Conservation (phyloP, 2,888 invertebrate species). For the Zygogramma bicolorata region DNA sequence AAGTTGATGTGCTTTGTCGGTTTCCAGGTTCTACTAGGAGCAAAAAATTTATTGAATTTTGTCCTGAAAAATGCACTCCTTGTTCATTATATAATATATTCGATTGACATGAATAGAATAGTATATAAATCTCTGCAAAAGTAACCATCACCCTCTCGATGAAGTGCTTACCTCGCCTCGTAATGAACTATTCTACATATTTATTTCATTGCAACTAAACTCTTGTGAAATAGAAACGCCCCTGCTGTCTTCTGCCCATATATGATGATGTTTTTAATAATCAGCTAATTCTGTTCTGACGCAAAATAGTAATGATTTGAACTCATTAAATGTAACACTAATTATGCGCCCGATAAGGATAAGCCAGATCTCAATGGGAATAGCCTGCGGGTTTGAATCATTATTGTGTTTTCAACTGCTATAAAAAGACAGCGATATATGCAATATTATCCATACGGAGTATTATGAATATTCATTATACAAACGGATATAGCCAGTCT, state of each 20-base stretch:
- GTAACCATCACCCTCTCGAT: no score
- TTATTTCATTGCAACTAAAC: neutral
- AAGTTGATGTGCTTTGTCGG: no score
- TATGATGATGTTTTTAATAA: conserved; percentile 42
- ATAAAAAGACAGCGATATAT: neutral
- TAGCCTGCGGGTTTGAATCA: conserved; percentile 27
- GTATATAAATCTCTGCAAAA: no score
- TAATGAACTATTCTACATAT: no score
- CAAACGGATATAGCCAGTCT: neutral
- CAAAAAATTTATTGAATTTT: no score
- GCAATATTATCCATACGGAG: neutral
- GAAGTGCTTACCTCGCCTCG: no score
- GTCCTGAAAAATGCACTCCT: no score
- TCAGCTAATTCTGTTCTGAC: conserved; percentile 47
- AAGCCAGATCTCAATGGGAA: conserved; percentile 48
- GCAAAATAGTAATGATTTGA: conserved; percentile 59
- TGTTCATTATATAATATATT: no score
- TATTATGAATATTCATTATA: neutral
- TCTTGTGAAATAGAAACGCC: neutral
- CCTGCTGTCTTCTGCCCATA: conserved; percentile 50
- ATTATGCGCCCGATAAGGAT: conserved; percentile 52
- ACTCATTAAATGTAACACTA: conserved; percentile 57
- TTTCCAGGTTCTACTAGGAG: no score
- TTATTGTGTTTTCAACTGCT: neutral
- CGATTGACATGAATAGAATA: no score